Evolutionary conservation across 2,888 invertebrate genomes (phyloP).

Genomic region (Nemotelus nigrinus): DNA sequence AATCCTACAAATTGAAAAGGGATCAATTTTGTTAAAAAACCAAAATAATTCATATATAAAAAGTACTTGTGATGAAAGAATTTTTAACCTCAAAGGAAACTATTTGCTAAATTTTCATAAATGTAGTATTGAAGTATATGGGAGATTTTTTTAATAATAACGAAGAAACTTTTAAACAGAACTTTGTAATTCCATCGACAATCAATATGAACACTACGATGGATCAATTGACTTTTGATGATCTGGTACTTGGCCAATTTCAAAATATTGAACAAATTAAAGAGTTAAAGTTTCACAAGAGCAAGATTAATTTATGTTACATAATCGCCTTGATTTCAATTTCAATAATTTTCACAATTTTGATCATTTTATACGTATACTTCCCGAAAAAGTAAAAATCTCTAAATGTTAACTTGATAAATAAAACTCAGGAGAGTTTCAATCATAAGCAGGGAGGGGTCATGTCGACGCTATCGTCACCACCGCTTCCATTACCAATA

Average conservation of each 20-base stretch:
- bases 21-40: slow-evolving; percentile 28
- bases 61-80: slow-evolving; percentile 24
- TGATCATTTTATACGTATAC: slow-evolving; percentile 2
- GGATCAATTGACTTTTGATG: slow-evolving; percentile 39
- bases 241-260: slow-evolving; percentile 36
- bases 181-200: slow-evolving; percentile 33
- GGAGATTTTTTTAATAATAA: slow-evolving; percentile 31
- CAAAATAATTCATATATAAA: background rate
- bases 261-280: slow-evolving; percentile 40
- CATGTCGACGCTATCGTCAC: background rate
- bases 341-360: background rate
- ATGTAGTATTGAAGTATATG: slow-evolving; percentile 21
- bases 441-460: slow-evolving; percentile 24
- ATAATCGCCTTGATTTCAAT: too few relatives aligned
- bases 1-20: slow-evolving; percentile 13
- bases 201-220: background rate
- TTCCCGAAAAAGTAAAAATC: slow-evolving; percentile 3
- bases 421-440: slow-evolving; percentile 39
- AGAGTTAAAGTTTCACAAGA: slow-evolving; percentile 38
- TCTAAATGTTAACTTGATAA: background rate
- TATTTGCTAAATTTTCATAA: slow-evolving; percentile 34
- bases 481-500: background rate
- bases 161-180: slow-evolving; percentile 36
- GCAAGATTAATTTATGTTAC: background rate
- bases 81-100: background rate